Evolutionary conservation across 2,797 vertebrate species (phyloP).

Genomic region (Notolepis coatsorum): DNA sequence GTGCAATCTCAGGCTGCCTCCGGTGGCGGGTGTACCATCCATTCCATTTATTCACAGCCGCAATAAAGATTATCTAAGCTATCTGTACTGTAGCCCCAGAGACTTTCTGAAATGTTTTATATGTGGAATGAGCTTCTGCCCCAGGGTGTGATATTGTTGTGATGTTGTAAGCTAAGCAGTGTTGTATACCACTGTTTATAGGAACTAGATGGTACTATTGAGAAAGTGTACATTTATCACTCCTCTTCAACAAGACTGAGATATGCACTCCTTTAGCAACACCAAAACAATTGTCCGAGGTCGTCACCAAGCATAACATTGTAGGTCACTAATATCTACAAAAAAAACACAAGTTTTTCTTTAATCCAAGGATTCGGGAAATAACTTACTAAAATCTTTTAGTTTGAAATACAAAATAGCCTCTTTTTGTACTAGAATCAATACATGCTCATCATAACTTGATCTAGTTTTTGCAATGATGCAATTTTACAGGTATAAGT

Average conservation of each 20-base stretch:
- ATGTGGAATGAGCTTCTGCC: constrained; percentile 24
- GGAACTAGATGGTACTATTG: constrained; percentile 28
- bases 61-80: constrained; percentile 19
- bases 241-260: constrained; percentile 58
- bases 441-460: constrained; percentile 83
- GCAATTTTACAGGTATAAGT: constrained; percentile 78
- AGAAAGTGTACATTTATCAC: constrained; percentile 43
- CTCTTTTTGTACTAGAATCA: constrained; percentile 79
- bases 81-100: too few species aligned
- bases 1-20: constrained; percentile 34
- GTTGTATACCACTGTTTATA: too few species aligned
- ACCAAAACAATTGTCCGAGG: constrained; percentile 68
- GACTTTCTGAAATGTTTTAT: constrained; percentile 10
- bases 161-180: constrained; percentile 46
- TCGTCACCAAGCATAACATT: constrained; percentile 74
- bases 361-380: constrained; percentile 80
- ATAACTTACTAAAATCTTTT: constrained; percentile 83
- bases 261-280: constrained; percentile 64
- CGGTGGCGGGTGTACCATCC: constrained; percentile 18
- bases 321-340: constrained; percentile 85
- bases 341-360: constrained; percentile 78
- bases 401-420: constrained; percentile 83
- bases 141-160: constrained; percentile 29
- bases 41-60: constrained; percentile 24
- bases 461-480: constrained; percentile 76